Evolutionary conservation across 2,797 vertebrate species (phyloP).

Genomic region (Enteromius mattozi): DNA sequence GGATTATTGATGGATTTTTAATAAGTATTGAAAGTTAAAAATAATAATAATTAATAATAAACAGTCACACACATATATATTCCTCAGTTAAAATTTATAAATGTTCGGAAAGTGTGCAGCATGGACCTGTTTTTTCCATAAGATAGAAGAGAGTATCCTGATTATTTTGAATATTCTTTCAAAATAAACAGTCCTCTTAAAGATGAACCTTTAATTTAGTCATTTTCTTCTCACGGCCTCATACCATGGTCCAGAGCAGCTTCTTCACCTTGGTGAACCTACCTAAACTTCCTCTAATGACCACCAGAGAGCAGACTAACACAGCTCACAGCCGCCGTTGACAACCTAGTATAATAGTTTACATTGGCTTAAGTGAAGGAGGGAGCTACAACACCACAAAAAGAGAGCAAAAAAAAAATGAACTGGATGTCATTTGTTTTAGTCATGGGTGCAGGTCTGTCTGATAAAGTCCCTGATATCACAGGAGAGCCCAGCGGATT

Average conservation of each 20-base stretch:
- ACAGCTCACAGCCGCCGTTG: constrained; percentile 59
- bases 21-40: too few species aligned
- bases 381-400: neutral
- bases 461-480: constrained; percentile 44
- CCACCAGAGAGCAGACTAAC: constrained; percentile 77
- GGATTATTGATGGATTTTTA: neutral
- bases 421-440: constrained; percentile 29
- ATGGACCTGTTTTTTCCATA: neutral
- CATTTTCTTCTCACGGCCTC: neutral
- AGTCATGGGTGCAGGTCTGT: constrained; percentile 32
- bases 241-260: neutral
- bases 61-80: neutral
- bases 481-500: constrained; percentile 35
- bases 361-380: neutral
- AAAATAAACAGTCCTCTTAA: neutral
- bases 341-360: neutral
- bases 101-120: neutral
- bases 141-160: neutral
- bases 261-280: neutral
- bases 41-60: too few species aligned
- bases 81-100: neutral
- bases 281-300: neutral
- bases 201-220: neutral
- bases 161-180: neutral
- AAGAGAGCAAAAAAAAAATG: neutral